phyloP scores from a whole-genome alignment of 2,888 invertebrate species.

The Scaptodrosophila latifasciaeformis region DNA sequence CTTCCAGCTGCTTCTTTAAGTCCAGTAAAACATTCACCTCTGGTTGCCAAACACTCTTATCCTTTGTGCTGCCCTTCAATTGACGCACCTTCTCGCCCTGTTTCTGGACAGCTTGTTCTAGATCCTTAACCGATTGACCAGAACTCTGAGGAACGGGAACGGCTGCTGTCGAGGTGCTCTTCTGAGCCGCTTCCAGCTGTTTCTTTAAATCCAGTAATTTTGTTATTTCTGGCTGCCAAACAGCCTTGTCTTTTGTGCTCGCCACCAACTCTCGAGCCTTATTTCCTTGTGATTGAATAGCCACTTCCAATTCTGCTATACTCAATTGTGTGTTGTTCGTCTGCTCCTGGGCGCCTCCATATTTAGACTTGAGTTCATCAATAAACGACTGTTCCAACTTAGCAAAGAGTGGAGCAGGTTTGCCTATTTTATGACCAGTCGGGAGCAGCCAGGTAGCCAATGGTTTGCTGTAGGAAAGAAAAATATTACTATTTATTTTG shows the following conservation, averaged over 20 bases:
- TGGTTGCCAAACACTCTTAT: slow-evolving; percentile 86
- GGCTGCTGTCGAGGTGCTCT: slow-evolving; percentile 11
- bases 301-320: slow-evolving; percentile 76
- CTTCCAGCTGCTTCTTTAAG: slow-evolving; percentile 82
- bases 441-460: slow-evolving; percentile 79
- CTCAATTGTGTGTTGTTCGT: too few species aligned
- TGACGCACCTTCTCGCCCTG: slow-evolving; percentile 86
- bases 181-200: slow-evolving; percentile 76
- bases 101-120: slow-evolving; percentile 77
- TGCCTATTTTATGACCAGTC: slow-evolving; percentile 89
- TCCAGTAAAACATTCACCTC: slow-evolving; percentile 84
- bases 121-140: slow-evolving; percentile 41
- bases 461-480: slow-evolving; percentile 76
- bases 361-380: slow-evolving; percentile 85
- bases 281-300: slow-evolving; percentile 79
- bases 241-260: slow-evolving; percentile 83
- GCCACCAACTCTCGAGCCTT: slow-evolving; percentile 86
- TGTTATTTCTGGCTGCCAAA: slow-evolving; percentile 86
- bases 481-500: too few species aligned
- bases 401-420: slow-evolving; percentile 90
- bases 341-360: slow-evolving; percentile 82
- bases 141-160: too few species aligned
- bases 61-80: slow-evolving; percentile 84
- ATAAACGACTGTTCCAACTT: slow-evolving; percentile 89
- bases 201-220: slow-evolving; percentile 85